Evolutionary conservation across 1,140 invertebrate genomes (phyloP), one percentile per base, ranked within the genome.

Genomic region (Phortica variegata): DNA sequence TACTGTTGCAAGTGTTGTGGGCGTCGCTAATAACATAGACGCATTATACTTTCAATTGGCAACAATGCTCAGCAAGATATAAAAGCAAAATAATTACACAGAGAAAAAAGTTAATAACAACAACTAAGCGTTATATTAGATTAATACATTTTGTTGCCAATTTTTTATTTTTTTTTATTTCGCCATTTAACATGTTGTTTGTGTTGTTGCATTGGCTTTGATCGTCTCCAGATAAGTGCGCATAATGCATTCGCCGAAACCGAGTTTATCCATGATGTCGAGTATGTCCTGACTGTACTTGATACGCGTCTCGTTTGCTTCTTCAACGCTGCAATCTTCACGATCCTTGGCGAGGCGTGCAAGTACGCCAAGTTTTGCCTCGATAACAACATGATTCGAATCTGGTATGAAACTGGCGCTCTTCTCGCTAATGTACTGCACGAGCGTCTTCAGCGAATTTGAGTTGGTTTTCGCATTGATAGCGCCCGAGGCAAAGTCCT

Each of bases 271-370:
- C 56, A 79, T 65, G n/a, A 79, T 54, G 19, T 66, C 44, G 40
- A 76, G 58, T 5, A 79, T 61, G 43, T 79, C 77, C 1, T 66
- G 56, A 42, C 77, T 75, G 41, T 68, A 73, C 34, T 71, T 63
- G 15, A 60, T 45, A 4, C 58, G 52, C 0, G 66, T 69, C 10
- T 60, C 60, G 2, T 55, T 41, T 16, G 59, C 58, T 49, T 71
- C 49, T 13, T 73, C 71, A 36, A 65, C 65, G 15, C 51, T 61
- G 50, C 66, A 74, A 44, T 74, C 71, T 46, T 74, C 71, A 3
- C 54, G 43, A 0, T 55, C 58, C 47, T 55, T 47, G 2, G 46
- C 43, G 4, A 74, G 34, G 1, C 72, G 57, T 15, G 43, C 39
- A 10, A 74, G 61, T 7, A 74, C 61, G 19, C 60, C 32, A n/a